Percentiles rank a stretch among this genome's conserved stretches.
Evolutionary conservation across 2,797 vertebrate genomes (phyloP).

Genomic region (Clarias fuscus): DNA sequence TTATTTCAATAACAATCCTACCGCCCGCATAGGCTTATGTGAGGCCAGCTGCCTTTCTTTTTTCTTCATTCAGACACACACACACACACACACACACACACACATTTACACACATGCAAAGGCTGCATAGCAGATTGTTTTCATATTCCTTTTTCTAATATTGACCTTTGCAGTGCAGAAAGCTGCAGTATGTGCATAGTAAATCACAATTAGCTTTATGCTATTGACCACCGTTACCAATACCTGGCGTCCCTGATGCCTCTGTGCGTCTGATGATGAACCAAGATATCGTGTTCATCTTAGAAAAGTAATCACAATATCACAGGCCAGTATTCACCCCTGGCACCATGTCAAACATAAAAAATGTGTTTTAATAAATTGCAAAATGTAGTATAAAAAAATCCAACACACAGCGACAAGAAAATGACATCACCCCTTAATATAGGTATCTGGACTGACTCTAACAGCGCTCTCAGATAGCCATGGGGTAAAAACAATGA

Average conservation of each 20-base stretch:
- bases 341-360: neutral
- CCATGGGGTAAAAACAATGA: constrained; percentile 23
- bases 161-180: neutral
- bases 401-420: neutral
- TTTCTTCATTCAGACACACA: neutral
- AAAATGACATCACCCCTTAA: neutral
- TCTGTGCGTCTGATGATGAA: neutral
- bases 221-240: neutral
- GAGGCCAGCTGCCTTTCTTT: constrained; percentile 21
- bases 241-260: neutral
- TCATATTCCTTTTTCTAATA: neutral
- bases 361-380: neutral
- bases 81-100: neutral
- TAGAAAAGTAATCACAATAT: too few relatives aligned
- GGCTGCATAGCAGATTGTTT: neutral
- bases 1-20: constrained; percentile 68
- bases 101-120: neutral
- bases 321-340: neutral
- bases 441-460: constrained; percentile 1
- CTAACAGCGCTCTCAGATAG: neutral
- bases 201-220: neutral
- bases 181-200: neutral
- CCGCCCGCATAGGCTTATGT: constrained; percentile 47
- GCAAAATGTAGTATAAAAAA: neutral
- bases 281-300: neutral